Conservation (phyloP, 53 echinoderm and acorn worm genomes). For the Luidia sarsii region DNA sequence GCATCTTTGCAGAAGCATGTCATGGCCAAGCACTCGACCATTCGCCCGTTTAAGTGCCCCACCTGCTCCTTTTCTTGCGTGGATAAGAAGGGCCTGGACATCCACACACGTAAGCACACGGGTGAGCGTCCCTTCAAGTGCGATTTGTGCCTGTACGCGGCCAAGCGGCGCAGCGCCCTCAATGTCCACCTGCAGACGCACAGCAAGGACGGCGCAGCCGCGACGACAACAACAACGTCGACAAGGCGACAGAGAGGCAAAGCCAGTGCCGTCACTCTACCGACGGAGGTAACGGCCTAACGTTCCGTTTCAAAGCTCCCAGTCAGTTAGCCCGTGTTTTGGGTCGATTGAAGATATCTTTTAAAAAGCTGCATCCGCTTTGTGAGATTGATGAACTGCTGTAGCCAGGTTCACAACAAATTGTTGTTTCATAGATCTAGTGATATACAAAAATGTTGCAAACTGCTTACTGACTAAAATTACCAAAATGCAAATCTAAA, state of each 20-base stretch:
- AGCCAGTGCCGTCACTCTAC: too few relatives aligned
- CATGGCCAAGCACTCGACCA: conserved; percentile 94
- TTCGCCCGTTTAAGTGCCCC: conserved; percentile 84
- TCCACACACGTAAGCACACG: conserved; percentile 88
- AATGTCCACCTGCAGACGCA: conserved; percentile 87
- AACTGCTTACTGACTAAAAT: too few relatives aligned
- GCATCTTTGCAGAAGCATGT: conserved; percentile 88
- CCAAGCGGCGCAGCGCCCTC: conserved; percentile 90
- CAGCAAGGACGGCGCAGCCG: not conserved
- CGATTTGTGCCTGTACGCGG: conserved; percentile 76
- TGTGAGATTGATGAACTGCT: too few relatives aligned
- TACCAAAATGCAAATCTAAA: too few relatives aligned
- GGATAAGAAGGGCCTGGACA: conserved; percentile 87
- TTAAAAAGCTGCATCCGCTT: too few relatives aligned
- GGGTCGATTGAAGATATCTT: too few relatives aligned
- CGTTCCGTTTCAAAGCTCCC: too few relatives aligned
- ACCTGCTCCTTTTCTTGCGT: conserved; percentile 83
- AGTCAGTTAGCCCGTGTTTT: too few relatives aligned
- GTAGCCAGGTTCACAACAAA: too few relatives aligned
- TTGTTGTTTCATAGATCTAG: too few relatives aligned
- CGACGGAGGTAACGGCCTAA: not conserved
- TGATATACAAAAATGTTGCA: too few relatives aligned
- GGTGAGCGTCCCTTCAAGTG: conserved; percentile 89
- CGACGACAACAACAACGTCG: too few relatives aligned
- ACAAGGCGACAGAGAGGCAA: not conserved